A percentile compares a stretch with the other conserved stretches of the same genome.
These are phyloP conservation scores for Scolopax rusticola DNA, from an alignment of 2,797 vertebrate genomes.

Conservation along the genomic window DNA sequence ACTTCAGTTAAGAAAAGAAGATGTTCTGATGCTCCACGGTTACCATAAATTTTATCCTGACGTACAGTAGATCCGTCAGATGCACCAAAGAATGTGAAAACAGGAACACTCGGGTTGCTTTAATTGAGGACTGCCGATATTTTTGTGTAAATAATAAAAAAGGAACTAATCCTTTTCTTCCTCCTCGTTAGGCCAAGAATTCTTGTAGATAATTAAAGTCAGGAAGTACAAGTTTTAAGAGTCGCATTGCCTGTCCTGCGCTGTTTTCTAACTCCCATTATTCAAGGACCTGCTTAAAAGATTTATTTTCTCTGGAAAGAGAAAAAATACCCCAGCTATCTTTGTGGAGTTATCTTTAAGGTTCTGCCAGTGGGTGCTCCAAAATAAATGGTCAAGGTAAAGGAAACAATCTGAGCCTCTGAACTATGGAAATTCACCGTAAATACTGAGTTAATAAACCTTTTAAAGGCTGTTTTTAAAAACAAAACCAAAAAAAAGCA, in stretches of 20 bases:
- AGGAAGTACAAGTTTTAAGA: conserved; percentile 63
- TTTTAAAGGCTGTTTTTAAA: neutral
- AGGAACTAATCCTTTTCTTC: conserved; percentile 30
- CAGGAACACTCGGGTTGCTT: neutral
- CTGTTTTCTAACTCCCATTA: conserved; percentile 31
- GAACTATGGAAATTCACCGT: neutral
- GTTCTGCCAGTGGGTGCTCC: conserved; percentile 5
- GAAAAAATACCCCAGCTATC: conserved; percentile 23
- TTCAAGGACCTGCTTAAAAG: conserved; percentile 19
- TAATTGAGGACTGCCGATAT: conserved; percentile 22
- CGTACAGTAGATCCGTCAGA: neutral
- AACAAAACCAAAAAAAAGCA: neutral
- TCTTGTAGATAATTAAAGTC: conserved; percentile 36
- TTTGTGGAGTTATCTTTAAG: conserved; percentile 31
- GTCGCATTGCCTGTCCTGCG: conserved; percentile 4
- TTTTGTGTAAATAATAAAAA: conserved; percentile 44
- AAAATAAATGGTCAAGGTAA: neutral
- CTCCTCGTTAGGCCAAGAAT: conserved; percentile 52
- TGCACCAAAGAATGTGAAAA: conserved; percentile 18
- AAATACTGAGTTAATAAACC: neutral
- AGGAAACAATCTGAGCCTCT: neutral
- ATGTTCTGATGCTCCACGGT: neutral
- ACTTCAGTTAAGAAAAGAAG: neutral
- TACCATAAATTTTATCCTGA: conserved; percentile 13
- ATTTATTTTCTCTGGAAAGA: conserved; percentile 15